Percentiles rank a stretch among this genome's conserved stretches.
Conservation (phyloP, 35 echinoderm and acorn worm species). For the Nesometra sesokonis region DNA sequence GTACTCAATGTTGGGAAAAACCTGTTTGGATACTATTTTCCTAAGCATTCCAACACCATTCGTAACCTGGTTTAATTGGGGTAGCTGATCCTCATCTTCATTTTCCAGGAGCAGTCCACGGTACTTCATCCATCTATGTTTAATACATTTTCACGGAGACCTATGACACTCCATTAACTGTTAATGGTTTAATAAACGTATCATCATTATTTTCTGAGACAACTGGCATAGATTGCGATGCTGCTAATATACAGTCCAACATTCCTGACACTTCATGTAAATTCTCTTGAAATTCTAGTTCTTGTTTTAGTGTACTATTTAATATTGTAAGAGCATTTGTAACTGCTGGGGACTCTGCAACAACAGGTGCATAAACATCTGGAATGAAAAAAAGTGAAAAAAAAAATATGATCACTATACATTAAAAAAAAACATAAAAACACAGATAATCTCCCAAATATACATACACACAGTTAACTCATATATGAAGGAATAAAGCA, state of each 20-base stretch:
- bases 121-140: too few species aligned
- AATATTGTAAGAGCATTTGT: conserved; percentile 39
- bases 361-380: conserved; percentile 79
- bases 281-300: conserved; percentile 69
- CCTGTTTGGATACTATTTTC: too few species aligned
- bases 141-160: neutral
- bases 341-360: conserved; percentile 35
- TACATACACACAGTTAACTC: too few species aligned
- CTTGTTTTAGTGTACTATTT: conserved; percentile 25
- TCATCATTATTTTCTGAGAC: neutral
- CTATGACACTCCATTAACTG: neutral
- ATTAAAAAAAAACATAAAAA: too few species aligned
- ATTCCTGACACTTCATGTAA: conserved; percentile 70
- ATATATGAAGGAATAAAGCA: too few species aligned
- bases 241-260: conserved; percentile 73
- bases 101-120: too few species aligned
- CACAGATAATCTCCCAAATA: too few species aligned
- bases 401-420: neutral
- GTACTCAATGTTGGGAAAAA: too few species aligned
- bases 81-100: too few species aligned
- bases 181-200: neutral
- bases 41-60: too few species aligned
- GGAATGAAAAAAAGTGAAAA: conserved; percentile 1
- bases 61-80: too few species aligned
- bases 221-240: conserved; percentile 26